phyloP scores from a whole-genome alignment of 2,113 vertebrate genomes.

The Falco punctatus region DNA sequence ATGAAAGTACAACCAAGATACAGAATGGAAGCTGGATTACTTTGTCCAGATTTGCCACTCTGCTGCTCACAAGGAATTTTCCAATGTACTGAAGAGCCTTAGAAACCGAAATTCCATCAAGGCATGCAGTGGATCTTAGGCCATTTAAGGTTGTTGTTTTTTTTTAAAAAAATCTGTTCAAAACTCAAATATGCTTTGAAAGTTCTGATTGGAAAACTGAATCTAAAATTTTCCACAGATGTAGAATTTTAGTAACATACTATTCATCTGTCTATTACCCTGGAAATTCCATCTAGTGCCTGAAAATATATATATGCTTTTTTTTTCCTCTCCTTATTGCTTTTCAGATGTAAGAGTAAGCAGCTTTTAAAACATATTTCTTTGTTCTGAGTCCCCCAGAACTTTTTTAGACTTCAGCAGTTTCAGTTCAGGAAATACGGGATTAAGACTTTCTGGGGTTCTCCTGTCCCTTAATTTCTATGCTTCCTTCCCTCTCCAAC shows the following conservation, averaged over 20 bases:
- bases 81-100: neutral
- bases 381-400: neutral
- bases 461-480: constrained; percentile 11
- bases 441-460: constrained; percentile 20
- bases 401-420: neutral
- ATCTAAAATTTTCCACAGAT: neutral
- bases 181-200: neutral
- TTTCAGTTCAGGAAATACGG: neutral
- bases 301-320: neutral
- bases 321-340: neutral
- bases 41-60: neutral
- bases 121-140: neutral
- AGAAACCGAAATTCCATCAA: neutral
- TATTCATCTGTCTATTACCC: neutral
- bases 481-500: neutral
- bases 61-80: neutral
- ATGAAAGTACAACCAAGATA: neutral
- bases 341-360: neutral
- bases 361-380: neutral
- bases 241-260: neutral
- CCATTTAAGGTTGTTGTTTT: neutral
- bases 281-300: neutral
- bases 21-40: neutral
- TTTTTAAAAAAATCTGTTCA: neutral
- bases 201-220: neutral